Conservation (phyloP, 2,113 vertebrate species). For the Himantopus leucocephalus region DNA sequence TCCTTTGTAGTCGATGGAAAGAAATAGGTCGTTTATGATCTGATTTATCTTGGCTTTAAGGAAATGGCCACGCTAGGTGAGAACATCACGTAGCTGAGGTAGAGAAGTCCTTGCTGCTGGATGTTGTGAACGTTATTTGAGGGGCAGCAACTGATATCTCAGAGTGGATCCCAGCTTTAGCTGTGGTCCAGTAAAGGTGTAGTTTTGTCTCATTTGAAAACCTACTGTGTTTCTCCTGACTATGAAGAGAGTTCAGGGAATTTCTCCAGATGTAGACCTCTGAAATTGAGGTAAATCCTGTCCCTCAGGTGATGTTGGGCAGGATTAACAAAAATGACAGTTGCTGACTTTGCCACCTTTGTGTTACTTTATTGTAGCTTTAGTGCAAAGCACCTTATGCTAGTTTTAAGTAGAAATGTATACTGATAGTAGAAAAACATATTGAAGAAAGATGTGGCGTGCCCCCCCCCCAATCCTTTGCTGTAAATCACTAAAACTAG, state of each 20-base stretch:
- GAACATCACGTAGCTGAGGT: not conserved
- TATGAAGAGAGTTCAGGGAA: not conserved
- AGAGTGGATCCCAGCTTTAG: not conserved
- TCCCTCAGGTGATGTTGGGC: not conserved
- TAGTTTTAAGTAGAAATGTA: not conserved
- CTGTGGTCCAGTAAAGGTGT: not conserved
- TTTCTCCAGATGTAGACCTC: not conserved
- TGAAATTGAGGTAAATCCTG: not conserved
- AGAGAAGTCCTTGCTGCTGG: not conserved
- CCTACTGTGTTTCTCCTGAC: not conserved
- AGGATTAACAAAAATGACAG: not conserved
- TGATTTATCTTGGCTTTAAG: not conserved
- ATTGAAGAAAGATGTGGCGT: conserved; percentile 58
- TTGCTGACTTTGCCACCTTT: conserved; percentile 12
- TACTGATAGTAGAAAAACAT: conserved; percentile 41
- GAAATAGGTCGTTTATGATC: not conserved
- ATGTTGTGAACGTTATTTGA: not conserved
- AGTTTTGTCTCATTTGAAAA: not conserved
- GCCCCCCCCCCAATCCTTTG: not conserved
- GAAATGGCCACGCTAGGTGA: not conserved
- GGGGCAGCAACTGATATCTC: not conserved
- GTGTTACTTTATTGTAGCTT: not conserved
- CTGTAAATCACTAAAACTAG: conserved; percentile 56
- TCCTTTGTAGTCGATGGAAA: not conserved
- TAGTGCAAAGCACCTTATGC: not conserved